phyloP scores from a whole-genome alignment of 2,888 invertebrate genomes.

The Trachelus iudaicus region DNA sequence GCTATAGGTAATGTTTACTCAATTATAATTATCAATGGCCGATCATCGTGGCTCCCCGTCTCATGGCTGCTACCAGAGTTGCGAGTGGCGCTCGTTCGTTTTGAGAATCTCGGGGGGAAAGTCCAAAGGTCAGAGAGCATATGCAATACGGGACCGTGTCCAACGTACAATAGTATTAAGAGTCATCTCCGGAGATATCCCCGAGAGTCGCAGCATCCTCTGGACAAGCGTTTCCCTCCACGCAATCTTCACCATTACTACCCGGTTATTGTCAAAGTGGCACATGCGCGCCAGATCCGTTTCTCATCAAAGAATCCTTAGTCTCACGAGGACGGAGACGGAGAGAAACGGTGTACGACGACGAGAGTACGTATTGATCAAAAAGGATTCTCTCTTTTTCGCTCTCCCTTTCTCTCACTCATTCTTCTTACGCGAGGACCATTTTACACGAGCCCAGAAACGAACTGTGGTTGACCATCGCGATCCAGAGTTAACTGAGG shows the following conservation, averaged over 20 bases:
- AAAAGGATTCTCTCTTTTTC: conserved; percentile 21
- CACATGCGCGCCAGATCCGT: conserved; percentile 48
- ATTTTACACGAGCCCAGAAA: conserved; percentile 71
- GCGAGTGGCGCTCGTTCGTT: background rate
- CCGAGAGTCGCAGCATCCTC: background rate
- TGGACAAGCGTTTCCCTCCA: conserved; percentile 6
- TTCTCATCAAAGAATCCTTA: background rate
- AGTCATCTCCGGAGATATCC: too few relatives aligned
- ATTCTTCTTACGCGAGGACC: background rate
- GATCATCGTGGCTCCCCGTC: conserved; percentile 51
- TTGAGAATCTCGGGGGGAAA: background rate
- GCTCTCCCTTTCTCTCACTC: background rate
- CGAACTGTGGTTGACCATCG: conserved; percentile 72
- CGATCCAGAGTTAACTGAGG: conserved; percentile 69
- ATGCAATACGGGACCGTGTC: background rate
- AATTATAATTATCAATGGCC: conserved; percentile 37
- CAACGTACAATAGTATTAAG: too few relatives aligned
- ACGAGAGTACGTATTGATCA: conserved; percentile 43
- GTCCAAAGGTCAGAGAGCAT: background rate
- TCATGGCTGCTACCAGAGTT: conserved; percentile 8
- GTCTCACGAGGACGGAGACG: conserved; percentile 18
- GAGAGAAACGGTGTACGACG: conserved; percentile 49
- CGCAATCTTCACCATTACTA: conserved; percentile 36
- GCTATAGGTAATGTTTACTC: conserved; percentile 54
- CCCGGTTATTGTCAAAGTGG: conserved; percentile 62